Conservation (phyloP, 92 coral and sea anemone genomes). For the Palythoa grandis region DNA sequence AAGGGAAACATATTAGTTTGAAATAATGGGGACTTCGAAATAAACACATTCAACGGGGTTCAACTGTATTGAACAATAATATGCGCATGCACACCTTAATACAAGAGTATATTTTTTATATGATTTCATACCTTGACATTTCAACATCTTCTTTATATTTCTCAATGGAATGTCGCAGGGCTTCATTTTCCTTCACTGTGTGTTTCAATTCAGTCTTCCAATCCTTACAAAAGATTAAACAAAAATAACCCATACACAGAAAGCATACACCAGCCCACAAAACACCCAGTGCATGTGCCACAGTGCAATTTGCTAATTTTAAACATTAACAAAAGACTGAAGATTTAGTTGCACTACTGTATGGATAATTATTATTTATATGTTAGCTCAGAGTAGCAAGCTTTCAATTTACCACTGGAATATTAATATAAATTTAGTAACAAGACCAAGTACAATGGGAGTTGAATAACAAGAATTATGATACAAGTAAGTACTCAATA, state of each 20-base stretch:
- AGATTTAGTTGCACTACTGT: not conserved
- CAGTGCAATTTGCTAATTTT: not conserved
- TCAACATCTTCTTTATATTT: conserved; percentile 81
- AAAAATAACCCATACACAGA: conserved; percentile 1
- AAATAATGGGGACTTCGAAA: too few species aligned
- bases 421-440: too few species aligned
- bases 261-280: not conserved
- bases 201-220: conserved; percentile 81
- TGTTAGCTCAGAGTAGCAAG: not conserved
- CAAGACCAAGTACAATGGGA: not conserved
- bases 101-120: not conserved
- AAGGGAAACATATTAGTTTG: too few species aligned
- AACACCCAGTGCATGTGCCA: conserved; percentile 18
- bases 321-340: not conserved
- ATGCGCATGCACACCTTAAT: not conserved
- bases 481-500: not conserved
- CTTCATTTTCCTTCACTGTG: conserved; percentile 88
- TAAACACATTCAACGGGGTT: too few species aligned
- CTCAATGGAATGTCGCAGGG: conserved; percentile 84
- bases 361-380: too few species aligned
- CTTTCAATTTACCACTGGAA: not conserved
- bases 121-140: conserved; percentile 67
- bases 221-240: conserved; percentile 62
- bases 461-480: not conserved
- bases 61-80: too few species aligned